A percentile compares a stretch with the other conserved stretches of the same genome.
phyloP scores from a whole-genome alignment of 2,888 invertebrate species.

The Volucella bombylans region DNA sequence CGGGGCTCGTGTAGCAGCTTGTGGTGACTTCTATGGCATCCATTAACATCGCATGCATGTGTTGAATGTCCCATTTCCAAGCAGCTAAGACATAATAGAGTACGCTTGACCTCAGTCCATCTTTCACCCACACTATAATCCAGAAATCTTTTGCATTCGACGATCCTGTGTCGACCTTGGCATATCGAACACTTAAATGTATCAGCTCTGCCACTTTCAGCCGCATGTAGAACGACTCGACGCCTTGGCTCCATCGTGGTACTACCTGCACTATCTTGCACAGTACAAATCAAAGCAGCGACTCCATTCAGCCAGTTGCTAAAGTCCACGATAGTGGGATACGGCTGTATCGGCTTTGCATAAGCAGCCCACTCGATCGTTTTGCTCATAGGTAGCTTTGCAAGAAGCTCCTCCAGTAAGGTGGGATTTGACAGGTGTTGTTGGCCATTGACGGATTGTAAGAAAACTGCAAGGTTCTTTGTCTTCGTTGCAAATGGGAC shows the following conservation, averaged over 20 bases:
- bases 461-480: no score
- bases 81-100: conserved; percentile 7
- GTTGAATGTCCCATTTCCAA: not conserved
- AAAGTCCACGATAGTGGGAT: conserved; percentile 39
- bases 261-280: not conserved
- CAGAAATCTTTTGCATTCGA: not conserved
- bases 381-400: conserved; percentile 44
- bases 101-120: conserved; percentile 17
- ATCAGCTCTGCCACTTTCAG: not conserved
- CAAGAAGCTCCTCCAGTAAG: conserved; percentile 35
- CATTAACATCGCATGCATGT: no score
- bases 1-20: no score
- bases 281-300: conserved; percentile 11
- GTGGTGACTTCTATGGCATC: no score
- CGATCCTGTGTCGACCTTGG: no score
- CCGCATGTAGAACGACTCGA: conserved; percentile 34
- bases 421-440: no score
- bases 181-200: no score
- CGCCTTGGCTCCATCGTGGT: conserved; percentile 8
- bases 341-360: conserved; percentile 25
- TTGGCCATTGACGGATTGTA: no score
- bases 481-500: no score
- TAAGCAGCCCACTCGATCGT: conserved; percentile 42
- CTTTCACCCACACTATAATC: not conserved
- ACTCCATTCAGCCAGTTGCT: conserved; percentile 45